Base-by-base conservation (phyloP, 2,113 vertebrate genomes). In the Siniperca chuatsi region DNA sequence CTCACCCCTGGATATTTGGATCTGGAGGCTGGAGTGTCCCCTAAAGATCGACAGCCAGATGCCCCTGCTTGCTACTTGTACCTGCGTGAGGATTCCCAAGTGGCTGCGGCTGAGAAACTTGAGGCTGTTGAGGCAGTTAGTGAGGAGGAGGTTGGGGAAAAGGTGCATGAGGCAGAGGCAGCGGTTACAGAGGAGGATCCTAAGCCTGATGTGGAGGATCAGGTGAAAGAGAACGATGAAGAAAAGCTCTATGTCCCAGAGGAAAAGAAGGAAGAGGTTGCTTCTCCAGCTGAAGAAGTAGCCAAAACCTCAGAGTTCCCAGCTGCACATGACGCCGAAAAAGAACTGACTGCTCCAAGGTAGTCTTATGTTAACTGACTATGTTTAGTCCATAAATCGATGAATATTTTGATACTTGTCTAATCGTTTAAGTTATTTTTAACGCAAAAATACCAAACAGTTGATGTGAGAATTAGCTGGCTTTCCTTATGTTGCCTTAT, bases 51-150 rank as follows among this genome's bases (percentile, higher is more conserved):
- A 58, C 60, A 79, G n/a, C 78, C 69, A 0, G 68, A 86, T 15
- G 40, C 23, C 16, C 2, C 68, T 33, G 29, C 60, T 46, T 65
- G 57, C 29, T 83, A 77, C 37, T 33, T 88, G 80, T 75, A 79
- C 82, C 83, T 90, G 74, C 82, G 65, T 2, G 87, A 95, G 62
- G 92, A 91, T 73, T 64, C 86, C 42, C 52, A 87, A 76, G 52
- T 13, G 6, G 68, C 68, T 37, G 54, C 29, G 37, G 61, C 64
- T 44, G 79, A 90, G 29, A 61, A 83, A 37, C 68, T 87, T 16
- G 65, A 84, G 16, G 64, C 62, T 40, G 42, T 8, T 9, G 70
- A 92, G 20, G 69, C 52, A 83, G 70, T 82, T 16, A 33, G 68
- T 15, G 29, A 81, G 35, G 69, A 78, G 4, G 40, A 50, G 2